Base-by-base conservation (phyloP, 2,888 invertebrate species). In the Coenonympha arcania region DNA sequence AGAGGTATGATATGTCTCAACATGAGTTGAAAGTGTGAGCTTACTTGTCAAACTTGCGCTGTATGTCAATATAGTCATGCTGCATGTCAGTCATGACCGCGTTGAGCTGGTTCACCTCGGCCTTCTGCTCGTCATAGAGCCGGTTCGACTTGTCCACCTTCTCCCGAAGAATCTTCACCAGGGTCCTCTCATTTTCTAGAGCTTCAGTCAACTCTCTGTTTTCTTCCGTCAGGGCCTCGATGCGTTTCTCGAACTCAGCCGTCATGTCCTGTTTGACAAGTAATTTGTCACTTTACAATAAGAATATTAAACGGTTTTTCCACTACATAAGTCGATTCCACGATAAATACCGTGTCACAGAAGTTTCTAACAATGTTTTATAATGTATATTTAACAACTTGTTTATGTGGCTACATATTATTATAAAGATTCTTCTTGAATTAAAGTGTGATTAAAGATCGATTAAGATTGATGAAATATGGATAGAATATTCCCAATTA, bases 121-220 rank as follows among this genome's bases (percentile, higher is more conserved):
- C 74, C 62, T 84, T 87, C 64, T 87, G 87, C 56, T 89, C 89
- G 51, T 82, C 85, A 50, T 84, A 75, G 44, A 87, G 68, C 49
- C 79, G 59, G 56, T 81, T 85, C 4, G 87, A 71, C 62, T 87
- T 87, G n/a, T 85, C 84, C 42, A 88, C 70, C 53, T 87, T 84
- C 57, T 87, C 87, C 40, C 76, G 73, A 5, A 89, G 63, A 2
- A 87, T 84, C 61, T 68, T 73, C 60, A 88, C 89, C 13, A 88
- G 68, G 19, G 84, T 81, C 51, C 89, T 76, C 64, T 90, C 89
- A 18, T 85, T 87, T 54, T 89, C 89, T 13, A 89, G 66, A 0
- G 87, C 82, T 39, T 86, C 75, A 6, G 69, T 64, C 42, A 90
- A 63, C 52, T 86, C 87, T 52, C 73, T 75, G 60, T 87, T 86